These are phyloP conservation scores for Euzophera pinguis DNA, from an alignment of 2,888 invertebrate species.

Conservation along the genomic window DNA sequence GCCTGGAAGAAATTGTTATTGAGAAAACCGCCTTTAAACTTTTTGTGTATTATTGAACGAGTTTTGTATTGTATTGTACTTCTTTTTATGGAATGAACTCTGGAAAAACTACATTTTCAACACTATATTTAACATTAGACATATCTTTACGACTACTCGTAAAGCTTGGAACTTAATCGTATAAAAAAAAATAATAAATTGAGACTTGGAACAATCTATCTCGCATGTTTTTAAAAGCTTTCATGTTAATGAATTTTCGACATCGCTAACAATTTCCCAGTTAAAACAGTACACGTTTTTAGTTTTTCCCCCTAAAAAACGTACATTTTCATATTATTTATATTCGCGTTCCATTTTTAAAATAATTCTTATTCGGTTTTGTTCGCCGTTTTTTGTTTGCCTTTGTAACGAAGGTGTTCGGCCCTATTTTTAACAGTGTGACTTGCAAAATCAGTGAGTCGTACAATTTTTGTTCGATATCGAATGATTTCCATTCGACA, in stretches of 20 bases:
- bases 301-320: background rate
- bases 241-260: slow-evolving; percentile 11
- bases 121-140: too few relatives aligned
- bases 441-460: too few relatives aligned
- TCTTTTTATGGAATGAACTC: too few relatives aligned
- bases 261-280: background rate
- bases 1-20: too few relatives aligned
- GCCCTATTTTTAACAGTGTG: too few relatives aligned
- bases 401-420: slow-evolving; percentile 7
- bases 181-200: background rate
- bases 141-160: too few relatives aligned
- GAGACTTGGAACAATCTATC: background rate
- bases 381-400: background rate
- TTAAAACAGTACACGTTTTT: slow-evolving; percentile 1
- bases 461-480: too few relatives aligned
- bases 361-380: background rate
- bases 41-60: too few relatives aligned
- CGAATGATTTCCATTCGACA: too few relatives aligned
- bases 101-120: too few relatives aligned
- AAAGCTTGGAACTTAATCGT: background rate
- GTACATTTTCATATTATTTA: background rate
- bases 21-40: too few relatives aligned
- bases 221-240: slow-evolving; percentile 9
- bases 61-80: too few relatives aligned
- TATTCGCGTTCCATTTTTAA: background rate